Evolutionary conservation across 2,888 invertebrate species (phyloP).

Genomic region (Rhamnusium bicolor): DNA sequence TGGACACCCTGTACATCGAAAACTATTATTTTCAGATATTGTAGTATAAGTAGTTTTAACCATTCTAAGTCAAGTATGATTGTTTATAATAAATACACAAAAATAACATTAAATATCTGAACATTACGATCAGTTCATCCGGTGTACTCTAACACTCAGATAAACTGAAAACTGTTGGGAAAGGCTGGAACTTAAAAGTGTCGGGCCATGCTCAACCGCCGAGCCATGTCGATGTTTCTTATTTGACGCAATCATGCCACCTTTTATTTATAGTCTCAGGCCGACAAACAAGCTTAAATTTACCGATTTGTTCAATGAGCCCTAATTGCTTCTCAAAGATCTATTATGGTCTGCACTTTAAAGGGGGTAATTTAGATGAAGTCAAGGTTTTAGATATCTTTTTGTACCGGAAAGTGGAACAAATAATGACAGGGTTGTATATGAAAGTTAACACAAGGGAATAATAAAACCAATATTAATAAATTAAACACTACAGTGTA

Average conservation of each 20-base stretch:
- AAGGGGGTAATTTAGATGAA: constrained; percentile 23
- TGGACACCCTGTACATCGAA: too few species aligned
- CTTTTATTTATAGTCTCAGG: constrained; percentile 46
- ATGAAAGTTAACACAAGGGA: not conserved
- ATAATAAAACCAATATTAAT: not conserved
- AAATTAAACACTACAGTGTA: not conserved
- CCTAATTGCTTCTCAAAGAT: constrained; percentile 43
- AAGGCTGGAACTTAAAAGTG: too few species aligned
- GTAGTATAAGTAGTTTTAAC: too few species aligned
- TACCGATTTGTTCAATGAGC: constrained; percentile 47
- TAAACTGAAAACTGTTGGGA: too few species aligned
- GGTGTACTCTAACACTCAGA: too few species aligned
- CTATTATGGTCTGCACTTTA: constrained; percentile 11
- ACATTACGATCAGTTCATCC: too few species aligned
- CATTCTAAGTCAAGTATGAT: too few species aligned
- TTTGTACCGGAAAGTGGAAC: not conserved
- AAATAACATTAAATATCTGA: too few species aligned
- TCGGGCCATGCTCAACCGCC: not conserved
- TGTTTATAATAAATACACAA: too few species aligned
- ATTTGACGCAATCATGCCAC: constrained; percentile 38
- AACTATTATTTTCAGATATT: too few species aligned
- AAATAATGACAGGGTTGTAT: not conserved
- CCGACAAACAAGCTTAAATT: constrained; percentile 45
- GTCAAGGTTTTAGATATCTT: constrained; percentile 1
- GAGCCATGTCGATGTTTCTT: not conserved